phyloP scores from a whole-genome alignment of 2,797 vertebrate species.

The Acipenser transmontanus region DNA sequence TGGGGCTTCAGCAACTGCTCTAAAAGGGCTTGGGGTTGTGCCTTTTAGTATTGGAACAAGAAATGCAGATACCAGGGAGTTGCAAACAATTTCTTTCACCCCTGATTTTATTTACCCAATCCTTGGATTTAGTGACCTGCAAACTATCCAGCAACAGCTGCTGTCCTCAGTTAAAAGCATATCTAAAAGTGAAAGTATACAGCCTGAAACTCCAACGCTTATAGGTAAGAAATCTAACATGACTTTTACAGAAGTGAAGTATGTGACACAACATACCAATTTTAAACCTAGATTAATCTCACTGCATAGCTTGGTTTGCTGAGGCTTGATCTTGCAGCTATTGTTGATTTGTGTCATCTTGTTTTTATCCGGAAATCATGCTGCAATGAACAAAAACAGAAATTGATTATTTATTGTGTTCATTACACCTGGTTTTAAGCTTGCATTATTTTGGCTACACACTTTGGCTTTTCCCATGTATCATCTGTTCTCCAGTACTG shows the following conservation, averaged over 20 bases:
- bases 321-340: too few relatives aligned
- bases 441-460: conserved; percentile 14
- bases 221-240: conserved; percentile 48
- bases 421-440: conserved; percentile 18
- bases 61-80: conserved; percentile 26
- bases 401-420: conserved; percentile 15
- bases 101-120: conserved; percentile 17
- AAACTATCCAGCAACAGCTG: conserved; percentile 53
- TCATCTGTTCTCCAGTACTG: conserved; percentile 16
- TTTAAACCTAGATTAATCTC: neutral
- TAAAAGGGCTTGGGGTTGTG: conserved; percentile 46
- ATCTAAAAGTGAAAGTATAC: conserved; percentile 28
- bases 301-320: too few relatives aligned
- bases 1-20: conserved; percentile 32
- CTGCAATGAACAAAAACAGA: too few relatives aligned
- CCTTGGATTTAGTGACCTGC: conserved; percentile 52
- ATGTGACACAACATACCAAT: too few relatives aligned
- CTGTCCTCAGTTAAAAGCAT: conserved; percentile 49
- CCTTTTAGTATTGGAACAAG: conserved; percentile 57
- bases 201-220: conserved; percentile 36
- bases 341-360: too few relatives aligned
- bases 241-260: neutral
- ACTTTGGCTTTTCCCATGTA: conserved; percentile 11
- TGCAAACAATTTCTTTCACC: conserved; percentile 16
- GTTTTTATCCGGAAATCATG: too few relatives aligned